Conservation (phyloP, 2,797 vertebrate species). For the Ctenosaura bakeri region DNA sequence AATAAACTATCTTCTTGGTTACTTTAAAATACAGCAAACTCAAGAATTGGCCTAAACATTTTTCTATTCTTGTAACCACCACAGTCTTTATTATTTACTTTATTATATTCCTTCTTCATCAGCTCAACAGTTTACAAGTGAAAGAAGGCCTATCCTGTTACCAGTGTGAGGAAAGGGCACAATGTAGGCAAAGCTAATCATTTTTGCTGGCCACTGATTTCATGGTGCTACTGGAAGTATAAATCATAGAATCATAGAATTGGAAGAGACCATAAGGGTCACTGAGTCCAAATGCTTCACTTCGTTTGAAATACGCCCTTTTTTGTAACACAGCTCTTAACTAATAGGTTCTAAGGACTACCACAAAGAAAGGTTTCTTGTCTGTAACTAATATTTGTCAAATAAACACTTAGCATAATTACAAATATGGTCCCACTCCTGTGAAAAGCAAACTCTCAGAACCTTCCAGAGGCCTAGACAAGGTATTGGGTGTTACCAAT, state of each 20-base stretch:
- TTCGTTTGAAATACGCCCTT: not conserved
- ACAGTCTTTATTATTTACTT: not conserved
- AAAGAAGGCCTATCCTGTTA: not conserved
- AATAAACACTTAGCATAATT: not conserved
- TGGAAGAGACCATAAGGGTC: too few species aligned
- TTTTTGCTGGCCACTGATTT: not conserved
- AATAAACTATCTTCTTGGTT: not conserved
- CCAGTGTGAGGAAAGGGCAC: not conserved
- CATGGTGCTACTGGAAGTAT: not conserved
- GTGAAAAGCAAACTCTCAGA: not conserved
- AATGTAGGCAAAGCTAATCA: not conserved
- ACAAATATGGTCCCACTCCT: not conserved
- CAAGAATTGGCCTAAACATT: not conserved
- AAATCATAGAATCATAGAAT: not conserved
- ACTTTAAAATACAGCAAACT: not conserved
- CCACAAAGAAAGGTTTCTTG: not conserved
- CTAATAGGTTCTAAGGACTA: not conserved
- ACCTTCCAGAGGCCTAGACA: not conserved
- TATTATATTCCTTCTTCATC: not conserved
- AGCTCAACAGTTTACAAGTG: not conserved
- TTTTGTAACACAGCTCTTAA: not conserved
- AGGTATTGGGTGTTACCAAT: not conserved
- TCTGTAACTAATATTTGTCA: not conserved
- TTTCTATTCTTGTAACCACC: too few species aligned
- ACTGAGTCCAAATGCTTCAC: too few species aligned